Evolutionary conservation across 2,113 vertebrate genomes (phyloP).

Genomic region (Lagenorhynchus albirostris): DNA sequence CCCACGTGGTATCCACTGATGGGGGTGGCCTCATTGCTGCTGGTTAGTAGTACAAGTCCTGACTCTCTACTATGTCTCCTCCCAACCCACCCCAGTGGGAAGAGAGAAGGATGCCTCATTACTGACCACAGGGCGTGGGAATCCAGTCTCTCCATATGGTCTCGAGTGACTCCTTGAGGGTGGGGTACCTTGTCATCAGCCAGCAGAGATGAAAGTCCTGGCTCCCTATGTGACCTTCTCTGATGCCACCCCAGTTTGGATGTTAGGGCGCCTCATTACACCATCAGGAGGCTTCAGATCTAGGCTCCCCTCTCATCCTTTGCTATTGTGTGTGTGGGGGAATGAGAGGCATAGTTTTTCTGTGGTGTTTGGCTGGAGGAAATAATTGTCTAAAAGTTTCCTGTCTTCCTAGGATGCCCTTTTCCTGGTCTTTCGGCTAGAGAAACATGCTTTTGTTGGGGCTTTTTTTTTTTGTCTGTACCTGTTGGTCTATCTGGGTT

Average conservation of each 20-base stretch:
- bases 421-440: background rate
- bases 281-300: background rate
- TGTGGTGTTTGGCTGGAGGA: background rate
- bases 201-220: background rate
- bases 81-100: too few relatives aligned
- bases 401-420: background rate
- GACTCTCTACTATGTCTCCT: background rate
- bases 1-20: background rate
- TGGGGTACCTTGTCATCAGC: background rate
- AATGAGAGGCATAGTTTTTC: background rate
- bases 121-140: fast-evolving
- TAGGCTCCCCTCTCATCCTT: background rate
- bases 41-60: background rate
- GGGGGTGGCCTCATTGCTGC: background rate
- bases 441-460: background rate
- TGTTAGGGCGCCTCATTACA: background rate
- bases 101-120: background rate
- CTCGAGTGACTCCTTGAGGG: background rate
- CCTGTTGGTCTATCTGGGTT: background rate
- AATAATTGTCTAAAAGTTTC: background rate
- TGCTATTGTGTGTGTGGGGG: background rate
- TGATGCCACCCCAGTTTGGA: too few relatives aligned
- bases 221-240: background rate
- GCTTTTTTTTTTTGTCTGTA: background rate
- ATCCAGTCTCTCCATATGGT: background rate